Evolutionary conservation across 2,113 vertebrate genomes (phyloP), one percentile per base, ranked within the genome.

Genomic region (Hystrix brachyura): DNA sequence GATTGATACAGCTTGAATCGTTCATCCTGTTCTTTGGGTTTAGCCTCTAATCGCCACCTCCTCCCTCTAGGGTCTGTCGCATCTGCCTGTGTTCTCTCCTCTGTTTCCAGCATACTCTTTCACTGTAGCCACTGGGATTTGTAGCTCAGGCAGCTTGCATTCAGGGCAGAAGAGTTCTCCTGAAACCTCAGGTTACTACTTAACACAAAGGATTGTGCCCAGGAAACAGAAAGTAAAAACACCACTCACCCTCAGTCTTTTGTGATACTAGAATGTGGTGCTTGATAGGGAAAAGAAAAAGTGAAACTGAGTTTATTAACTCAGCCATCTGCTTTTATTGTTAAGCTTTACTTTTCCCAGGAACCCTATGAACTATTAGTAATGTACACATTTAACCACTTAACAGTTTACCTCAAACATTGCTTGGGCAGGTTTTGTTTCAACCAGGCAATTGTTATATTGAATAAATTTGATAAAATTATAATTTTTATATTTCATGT

Each of bases 1-100:
- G 19, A 46, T 90, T 95, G 43, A 91, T 94, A 83, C 0, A 93
- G 60, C 90, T 96, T 94, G 43, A 85, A 81, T 97, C 48, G 89
- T 87, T 95, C 83, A 94, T 19, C 69, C 18, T 65, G 1, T n/a
- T 72, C 57, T 95, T 95, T 84, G 67, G 51, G 81, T 94, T 96
- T 95, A 85, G 48, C 69, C 25, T 95, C 60, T 94, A 82, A 79
- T 79, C 95, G 89, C 97, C 74, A 93, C 1, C 43, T 38, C 34
- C 7, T 81, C n/a, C 89, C 48, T 97, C 55, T 48, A 81, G 55
- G 29, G 4, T 69, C 87, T 96, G 32, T 91, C 72, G 67, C 51
- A 90, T 85, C 59, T 90, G 38, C 51, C 65, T 34, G 46, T 67
- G 7, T 94, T 94, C 69, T 97, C 48, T 96, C 87, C 65, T 60